phyloP scores from a whole-genome alignment of 2,888 invertebrate species.

The Prosopocoilus inquinatus region DNA sequence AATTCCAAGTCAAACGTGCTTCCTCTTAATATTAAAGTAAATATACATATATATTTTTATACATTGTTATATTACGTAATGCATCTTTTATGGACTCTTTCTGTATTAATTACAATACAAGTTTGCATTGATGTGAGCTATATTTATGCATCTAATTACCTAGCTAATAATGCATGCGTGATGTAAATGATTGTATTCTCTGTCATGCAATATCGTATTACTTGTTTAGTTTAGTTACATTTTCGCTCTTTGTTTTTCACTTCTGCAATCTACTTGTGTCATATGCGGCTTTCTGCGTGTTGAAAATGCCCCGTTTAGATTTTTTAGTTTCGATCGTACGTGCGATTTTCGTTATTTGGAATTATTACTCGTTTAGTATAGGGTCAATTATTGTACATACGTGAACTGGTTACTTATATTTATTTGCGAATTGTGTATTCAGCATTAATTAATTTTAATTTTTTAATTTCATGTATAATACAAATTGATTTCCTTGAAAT shows the following conservation, averaged over 20 bases:
- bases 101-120: slow-evolving; percentile 18
- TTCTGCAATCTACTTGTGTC: too few species aligned
- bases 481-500: too few species aligned
- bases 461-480: too few species aligned
- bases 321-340: too few species aligned
- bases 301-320: too few species aligned
- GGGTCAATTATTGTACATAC: too few species aligned
- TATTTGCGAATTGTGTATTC: too few species aligned
- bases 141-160: slow-evolving; percentile 43
- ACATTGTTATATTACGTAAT: slow-evolving; percentile 27
- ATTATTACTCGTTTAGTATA: too few species aligned
- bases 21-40: slow-evolving; percentile 29
- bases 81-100: slow-evolving; percentile 13
- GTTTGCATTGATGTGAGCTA: slow-evolving; percentile 40
- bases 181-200: slow-evolving; percentile 35
- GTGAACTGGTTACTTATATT: too few species aligned
- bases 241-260: slow-evolving; percentile 23
- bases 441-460: too few species aligned
- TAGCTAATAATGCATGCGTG: slow-evolving; percentile 40
- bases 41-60: slow-evolving; percentile 21
- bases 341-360: too few species aligned
- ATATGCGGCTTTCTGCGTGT: too few species aligned
- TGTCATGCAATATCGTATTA: slow-evolving; percentile 42
- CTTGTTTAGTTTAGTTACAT: slow-evolving; percentile 32
- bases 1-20: slow-evolving; percentile 28